Base-by-base conservation (phyloP, 2,888 invertebrate species). In the Cistogaster globosa region DNA sequence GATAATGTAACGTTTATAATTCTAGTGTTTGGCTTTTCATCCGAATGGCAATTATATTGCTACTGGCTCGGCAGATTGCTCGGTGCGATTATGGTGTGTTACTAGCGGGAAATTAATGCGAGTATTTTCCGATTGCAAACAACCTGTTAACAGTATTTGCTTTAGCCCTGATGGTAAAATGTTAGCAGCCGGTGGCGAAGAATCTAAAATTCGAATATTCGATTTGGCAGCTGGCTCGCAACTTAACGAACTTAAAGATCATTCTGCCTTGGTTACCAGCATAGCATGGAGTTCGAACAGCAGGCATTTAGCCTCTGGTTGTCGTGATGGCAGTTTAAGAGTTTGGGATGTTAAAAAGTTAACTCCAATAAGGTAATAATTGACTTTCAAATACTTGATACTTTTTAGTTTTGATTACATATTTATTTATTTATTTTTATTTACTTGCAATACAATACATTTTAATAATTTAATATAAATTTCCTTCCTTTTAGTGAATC, bases 21-120 rank as follows among this genome's bases (percentile, higher is more conserved):
- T 77, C 55, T 75, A 93, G 91, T 90, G 92, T 74, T 84, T 93
- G n/a, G 95, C 96, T 89, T 98, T 98, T 93, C 98, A 98, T 93
- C 97, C 98, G 0, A 98, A 98, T 92, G 96, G 96, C 87, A 95
- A 96, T 88, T 98, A 98, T 91, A 91, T 98, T 87, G 98, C 97
- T 51, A 97, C 97, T 0, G 98, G 98, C 12, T 97, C 98, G 2
- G 95, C 96, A n/a, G 98, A 98, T 93, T 96, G 96, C 90, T 96
- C 96, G 53, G 95, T 98, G 65, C 94, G 98, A 45, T 93, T 98
- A 89, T 98, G 98, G 98, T 96, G 95, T 87, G 95, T 97, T 72
- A 95, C 96, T 84, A 96, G 97, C 90, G 97, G 97, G 14, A 95
- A 95, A 87, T 94, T 97, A 68, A 95, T 97, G 86, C 94, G 98